These are phyloP conservation scores for Corythornis cristatus DNA, from an alignment of 2,113 vertebrate genomes.

Conservation along the genomic window DNA sequence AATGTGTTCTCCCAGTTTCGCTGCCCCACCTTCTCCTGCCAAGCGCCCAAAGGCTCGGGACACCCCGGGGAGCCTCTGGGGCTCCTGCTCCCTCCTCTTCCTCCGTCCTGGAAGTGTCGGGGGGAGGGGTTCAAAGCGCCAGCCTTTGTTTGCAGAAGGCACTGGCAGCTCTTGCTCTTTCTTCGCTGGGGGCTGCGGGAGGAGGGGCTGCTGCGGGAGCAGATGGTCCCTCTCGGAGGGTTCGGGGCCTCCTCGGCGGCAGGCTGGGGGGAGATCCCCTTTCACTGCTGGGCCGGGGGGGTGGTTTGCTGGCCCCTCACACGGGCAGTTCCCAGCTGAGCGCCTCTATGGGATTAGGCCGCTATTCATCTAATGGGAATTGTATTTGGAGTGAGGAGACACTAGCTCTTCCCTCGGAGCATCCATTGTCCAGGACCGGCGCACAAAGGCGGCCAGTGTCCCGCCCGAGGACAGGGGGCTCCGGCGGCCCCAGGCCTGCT, in stretches of 20 bases:
- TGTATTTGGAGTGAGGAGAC: slow-evolving; percentile 39
- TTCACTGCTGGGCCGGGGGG: neutral
- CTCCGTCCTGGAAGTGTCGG: neutral
- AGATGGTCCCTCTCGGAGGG: slow-evolving; percentile 48
- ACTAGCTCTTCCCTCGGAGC: slow-evolving; percentile 28
- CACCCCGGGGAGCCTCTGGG: rapidly evolving
- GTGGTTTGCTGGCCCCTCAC: slow-evolving; percentile 23
- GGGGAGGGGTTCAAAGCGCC: neutral
- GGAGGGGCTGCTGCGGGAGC: slow-evolving; percentile 39
- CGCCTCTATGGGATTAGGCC: slow-evolving; percentile 35
- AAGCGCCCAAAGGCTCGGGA: rapidly evolving
- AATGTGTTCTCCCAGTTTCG: rapidly evolving
- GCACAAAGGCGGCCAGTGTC: slow-evolving; percentile 28
- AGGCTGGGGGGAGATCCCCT: slow-evolving; percentile 3
- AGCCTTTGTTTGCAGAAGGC: slow-evolving; percentile 32
- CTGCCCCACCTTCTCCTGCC: neutral
- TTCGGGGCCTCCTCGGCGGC: neutral
- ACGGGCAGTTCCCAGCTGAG: slow-evolving; percentile 55
- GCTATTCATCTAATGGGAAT: slow-evolving; percentile 58
- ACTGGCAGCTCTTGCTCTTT: neutral
- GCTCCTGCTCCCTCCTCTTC: neutral
- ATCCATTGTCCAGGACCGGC: slow-evolving; percentile 1
- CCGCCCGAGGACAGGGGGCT: neutral
- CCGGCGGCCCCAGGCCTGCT: neutral
- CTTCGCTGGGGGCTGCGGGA: neutral